Percentiles rank a stretch among this genome's conserved stretches.
Conservation (phyloP, 2,797 vertebrate genomes). For the Sciurus vulgaris region DNA sequence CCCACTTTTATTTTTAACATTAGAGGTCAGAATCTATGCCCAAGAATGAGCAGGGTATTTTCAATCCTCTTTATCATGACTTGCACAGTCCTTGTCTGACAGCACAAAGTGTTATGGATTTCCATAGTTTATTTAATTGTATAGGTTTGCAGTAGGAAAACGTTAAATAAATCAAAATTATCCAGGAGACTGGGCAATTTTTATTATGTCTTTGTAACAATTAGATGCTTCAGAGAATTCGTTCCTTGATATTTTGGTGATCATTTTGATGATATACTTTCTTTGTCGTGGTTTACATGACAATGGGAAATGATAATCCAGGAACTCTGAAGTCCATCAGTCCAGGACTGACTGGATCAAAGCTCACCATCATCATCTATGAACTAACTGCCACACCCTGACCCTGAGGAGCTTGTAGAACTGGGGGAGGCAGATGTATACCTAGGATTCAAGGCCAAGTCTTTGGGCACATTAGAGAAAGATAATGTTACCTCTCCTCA, state of each 20-base stretch:
- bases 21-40: slow-evolving; percentile 28
- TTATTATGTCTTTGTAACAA: slow-evolving; percentile 50
- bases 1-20: slow-evolving; percentile 56
- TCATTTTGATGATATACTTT: background rate
- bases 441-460: background rate
- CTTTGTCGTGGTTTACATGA: slow-evolving; percentile 26
- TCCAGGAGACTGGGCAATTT: slow-evolving; percentile 10
- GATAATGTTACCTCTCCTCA: background rate
- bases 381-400: background rate
- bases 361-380: background rate
- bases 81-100: slow-evolving; percentile 22
- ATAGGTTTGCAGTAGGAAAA: slow-evolving; percentile 34
- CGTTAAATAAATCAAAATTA: slow-evolving; percentile 65
- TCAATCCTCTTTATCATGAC: background rate
- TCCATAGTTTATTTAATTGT: slow-evolving; percentile 51
- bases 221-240: slow-evolving; percentile 54
- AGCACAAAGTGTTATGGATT: slow-evolving; percentile 53
- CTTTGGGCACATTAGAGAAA: background rate
- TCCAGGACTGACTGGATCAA: background rate
- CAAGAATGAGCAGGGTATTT: background rate
- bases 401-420: background rate
- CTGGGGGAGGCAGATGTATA: background rate
- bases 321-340: background rate
- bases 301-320: background rate
- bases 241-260: slow-evolving; percentile 51